Percentiles rank a stretch among this genome's conserved stretches.
These are phyloP conservation scores for Octomys mimax DNA, from an alignment of 2,797 vertebrate genomes.

Conservation along the genomic window DNA sequence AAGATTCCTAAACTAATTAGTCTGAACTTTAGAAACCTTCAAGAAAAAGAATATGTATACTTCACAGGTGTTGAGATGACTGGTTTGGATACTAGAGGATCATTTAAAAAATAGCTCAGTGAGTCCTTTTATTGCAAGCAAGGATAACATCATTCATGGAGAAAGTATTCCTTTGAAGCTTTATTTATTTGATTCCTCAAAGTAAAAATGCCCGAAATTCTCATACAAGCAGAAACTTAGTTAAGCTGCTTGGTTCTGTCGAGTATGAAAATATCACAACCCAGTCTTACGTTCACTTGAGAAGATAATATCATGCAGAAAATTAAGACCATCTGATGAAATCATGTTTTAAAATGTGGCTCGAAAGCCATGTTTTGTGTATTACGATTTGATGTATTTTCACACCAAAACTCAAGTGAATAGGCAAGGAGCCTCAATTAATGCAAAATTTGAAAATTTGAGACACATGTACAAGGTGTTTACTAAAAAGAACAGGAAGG, in stretches of 20 bases:
- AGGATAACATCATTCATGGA: slow-evolving; percentile 71
- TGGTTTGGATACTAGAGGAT: slow-evolving; percentile 34
- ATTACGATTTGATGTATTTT: slow-evolving; percentile 78
- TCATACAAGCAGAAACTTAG: slow-evolving; percentile 77
- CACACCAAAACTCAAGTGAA: slow-evolving; percentile 80
- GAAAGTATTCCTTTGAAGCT: slow-evolving; percentile 67
- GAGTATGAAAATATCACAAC: slow-evolving; percentile 84
- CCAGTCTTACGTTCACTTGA: slow-evolving; percentile 82
- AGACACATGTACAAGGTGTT: slow-evolving; percentile 79
- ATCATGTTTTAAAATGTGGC: slow-evolving; percentile 83
- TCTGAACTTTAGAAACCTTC: slow-evolving; percentile 41
- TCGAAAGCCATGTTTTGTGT: slow-evolving; percentile 78
- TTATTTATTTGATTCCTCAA: slow-evolving; percentile 79
- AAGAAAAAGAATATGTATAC: slow-evolving; percentile 61
- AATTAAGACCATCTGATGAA: slow-evolving; percentile 87
- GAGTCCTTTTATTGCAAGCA: slow-evolving; percentile 69
- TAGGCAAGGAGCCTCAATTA: slow-evolving; percentile 80
- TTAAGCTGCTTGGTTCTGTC: slow-evolving; percentile 75
- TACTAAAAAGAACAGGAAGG: slow-evolving; percentile 71
- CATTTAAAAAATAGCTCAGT: slow-evolving; percentile 73
- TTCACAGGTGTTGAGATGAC: slow-evolving; percentile 51
- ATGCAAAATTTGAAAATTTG: slow-evolving; percentile 82
- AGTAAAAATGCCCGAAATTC: slow-evolving; percentile 78
- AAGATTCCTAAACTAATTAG: slow-evolving; percentile 55
- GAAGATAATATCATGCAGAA: slow-evolving; percentile 86